A percentile compares a stretch with the other conserved stretches of the same genome.
phyloP scores from a whole-genome alignment of 2,113 vertebrate genomes.

The Tichodroma muraria region DNA sequence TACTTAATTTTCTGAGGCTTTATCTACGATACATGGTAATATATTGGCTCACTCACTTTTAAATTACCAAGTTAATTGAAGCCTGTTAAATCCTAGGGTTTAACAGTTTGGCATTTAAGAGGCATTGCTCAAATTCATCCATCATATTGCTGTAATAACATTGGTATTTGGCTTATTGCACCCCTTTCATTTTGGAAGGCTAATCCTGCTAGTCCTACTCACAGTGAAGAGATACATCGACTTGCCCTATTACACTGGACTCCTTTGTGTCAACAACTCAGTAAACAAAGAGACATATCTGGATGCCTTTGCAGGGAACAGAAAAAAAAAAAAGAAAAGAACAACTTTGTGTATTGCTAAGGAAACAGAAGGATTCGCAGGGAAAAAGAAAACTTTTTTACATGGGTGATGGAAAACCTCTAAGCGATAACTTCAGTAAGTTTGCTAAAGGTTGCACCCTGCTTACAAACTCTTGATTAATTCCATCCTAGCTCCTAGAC shows the following conservation, averaged over 20 bases:
- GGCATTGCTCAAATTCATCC: background rate
- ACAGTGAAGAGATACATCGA: background rate
- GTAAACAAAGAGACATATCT: background rate
- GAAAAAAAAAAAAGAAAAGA: background rate
- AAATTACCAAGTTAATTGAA: background rate
- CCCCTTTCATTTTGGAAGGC: constrained; percentile 11
- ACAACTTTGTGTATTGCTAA: background rate
- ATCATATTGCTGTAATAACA: background rate
- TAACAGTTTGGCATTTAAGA: background rate
- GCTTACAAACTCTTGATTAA: background rate
- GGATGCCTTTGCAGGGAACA: background rate
- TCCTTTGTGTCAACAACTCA: background rate
- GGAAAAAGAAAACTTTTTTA: background rate
- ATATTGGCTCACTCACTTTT: background rate
- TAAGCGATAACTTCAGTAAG: background rate
- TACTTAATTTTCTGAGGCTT: background rate
- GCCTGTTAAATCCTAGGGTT: background rate
- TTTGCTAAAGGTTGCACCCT: background rate
- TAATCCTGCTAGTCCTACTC: background rate
- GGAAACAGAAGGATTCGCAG: background rate
- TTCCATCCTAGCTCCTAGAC: background rate
- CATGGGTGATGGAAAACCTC: background rate
- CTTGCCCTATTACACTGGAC: background rate
- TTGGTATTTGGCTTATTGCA: constrained; percentile 3
- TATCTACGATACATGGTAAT: background rate